Conservation (phyloP, 2,888 invertebrate genomes). For the Agriopis marginaria region DNA sequence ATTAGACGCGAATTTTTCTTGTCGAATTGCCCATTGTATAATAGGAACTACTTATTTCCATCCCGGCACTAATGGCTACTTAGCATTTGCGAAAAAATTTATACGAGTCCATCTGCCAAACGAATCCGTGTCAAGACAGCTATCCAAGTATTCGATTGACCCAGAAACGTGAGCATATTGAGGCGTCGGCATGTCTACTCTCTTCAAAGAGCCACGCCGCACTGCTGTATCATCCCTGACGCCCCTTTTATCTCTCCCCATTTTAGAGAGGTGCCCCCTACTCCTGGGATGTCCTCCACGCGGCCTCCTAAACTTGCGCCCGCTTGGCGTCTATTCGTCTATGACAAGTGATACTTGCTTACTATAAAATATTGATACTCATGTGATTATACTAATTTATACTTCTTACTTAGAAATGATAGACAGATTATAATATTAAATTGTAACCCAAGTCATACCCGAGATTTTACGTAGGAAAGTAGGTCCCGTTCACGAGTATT, state of each 20-base stretch:
- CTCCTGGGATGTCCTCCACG: slow-evolving; percentile 35
- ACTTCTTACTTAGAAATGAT: neutral
- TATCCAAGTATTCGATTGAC: slow-evolving; percentile 36
- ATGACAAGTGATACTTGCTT: slow-evolving; percentile 16
- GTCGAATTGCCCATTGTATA: too few species aligned
- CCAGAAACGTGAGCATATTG: slow-evolving; percentile 35
- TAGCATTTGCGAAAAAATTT: slow-evolving; percentile 2
- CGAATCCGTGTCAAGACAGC: slow-evolving; percentile 23
- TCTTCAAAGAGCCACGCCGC: slow-evolving; percentile 58
- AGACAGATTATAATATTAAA: neutral
- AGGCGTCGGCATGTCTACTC: slow-evolving; percentile 58
- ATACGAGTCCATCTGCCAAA: slow-evolving; percentile 16
- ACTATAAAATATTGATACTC: neutral
- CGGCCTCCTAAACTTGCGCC: slow-evolving; percentile 47
- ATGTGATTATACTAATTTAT: neutral
- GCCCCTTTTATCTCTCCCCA: slow-evolving; percentile 19
- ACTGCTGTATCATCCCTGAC: slow-evolving; percentile 68
- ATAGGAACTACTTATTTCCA: neutral
- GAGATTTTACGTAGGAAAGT: too few species aligned
- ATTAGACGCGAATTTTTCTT: too few species aligned
- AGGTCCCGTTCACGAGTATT: too few species aligned
- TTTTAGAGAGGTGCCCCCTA: slow-evolving; percentile 8
- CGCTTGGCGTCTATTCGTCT: slow-evolving; percentile 30
- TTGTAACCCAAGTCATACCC: too few species aligned
- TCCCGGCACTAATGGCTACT: neutral